A percentile compares a stretch with the other conserved stretches of the same genome.
Evolutionary conservation across 2,113 vertebrate species (phyloP).

Genomic region (Antechinus stuartii): DNA sequence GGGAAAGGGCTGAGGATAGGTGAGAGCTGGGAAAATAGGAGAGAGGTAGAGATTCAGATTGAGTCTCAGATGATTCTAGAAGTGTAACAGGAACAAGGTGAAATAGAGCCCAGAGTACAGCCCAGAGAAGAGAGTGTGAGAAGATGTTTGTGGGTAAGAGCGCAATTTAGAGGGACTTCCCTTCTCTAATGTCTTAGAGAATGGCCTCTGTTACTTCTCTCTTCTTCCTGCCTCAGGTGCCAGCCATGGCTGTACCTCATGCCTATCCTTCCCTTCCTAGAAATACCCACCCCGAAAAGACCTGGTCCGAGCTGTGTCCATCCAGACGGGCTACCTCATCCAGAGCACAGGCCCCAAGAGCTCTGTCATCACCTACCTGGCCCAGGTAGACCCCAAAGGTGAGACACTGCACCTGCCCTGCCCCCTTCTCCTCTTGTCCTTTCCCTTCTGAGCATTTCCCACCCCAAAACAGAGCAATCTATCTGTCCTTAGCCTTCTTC

Average conservation of each 20-base stretch:
- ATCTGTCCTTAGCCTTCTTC: background rate
- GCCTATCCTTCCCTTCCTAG: constrained; percentile 81
- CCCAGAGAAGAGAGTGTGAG: background rate
- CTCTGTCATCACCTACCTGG: constrained; percentile 94
- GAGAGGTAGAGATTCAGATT: background rate
- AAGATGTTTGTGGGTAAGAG: background rate
- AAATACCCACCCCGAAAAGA: constrained; percentile 96
- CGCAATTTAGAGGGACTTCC: background rate
- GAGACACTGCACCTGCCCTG: constrained; percentile 64
- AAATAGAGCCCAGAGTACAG: background rate
- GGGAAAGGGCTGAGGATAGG: background rate
- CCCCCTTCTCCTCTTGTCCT: background rate
- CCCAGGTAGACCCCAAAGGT: constrained; percentile 97
- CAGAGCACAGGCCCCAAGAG: constrained; percentile 89
- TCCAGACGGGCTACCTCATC: constrained; percentile 96
- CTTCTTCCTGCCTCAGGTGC: background rate
- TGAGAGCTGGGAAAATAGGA: background rate
- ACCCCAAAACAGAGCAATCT: background rate
- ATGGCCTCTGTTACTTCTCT: background rate
- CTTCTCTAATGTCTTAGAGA: background rate
- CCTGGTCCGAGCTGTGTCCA: constrained; percentile 94
- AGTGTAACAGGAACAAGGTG: background rate
- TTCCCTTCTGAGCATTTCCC: background rate
- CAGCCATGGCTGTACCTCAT: constrained; percentile 4
- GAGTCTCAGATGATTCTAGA: background rate